These are phyloP conservation scores for Panurus biarmicus DNA, from an alignment of 2,113 vertebrate genomes.

Conservation along the genomic window DNA sequence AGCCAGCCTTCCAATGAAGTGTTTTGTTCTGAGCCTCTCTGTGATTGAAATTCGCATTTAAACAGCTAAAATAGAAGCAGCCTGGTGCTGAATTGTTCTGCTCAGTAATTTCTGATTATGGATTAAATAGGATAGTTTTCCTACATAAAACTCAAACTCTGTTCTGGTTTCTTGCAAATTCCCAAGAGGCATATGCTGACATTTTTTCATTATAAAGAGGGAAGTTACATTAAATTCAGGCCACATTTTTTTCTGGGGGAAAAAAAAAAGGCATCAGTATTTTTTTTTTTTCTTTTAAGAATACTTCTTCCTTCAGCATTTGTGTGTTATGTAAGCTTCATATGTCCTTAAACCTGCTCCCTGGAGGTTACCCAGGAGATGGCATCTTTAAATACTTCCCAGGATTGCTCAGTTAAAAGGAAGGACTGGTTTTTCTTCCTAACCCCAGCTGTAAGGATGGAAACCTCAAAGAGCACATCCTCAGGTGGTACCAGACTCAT, in stretches of 20 bases:
- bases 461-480: neutral
- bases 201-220: neutral
- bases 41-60: neutral
- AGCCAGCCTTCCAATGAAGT: neutral
- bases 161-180: neutral
- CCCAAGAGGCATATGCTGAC: neutral
- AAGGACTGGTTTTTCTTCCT: neutral
- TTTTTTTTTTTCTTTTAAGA: neutral
- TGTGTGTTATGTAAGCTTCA: neutral
- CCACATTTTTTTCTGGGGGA: neutral
- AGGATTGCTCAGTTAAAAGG: neutral
- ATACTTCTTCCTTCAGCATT: neutral
- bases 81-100: neutral
- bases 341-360: neutral
- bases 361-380: neutral
- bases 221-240: conserved; percentile 1
- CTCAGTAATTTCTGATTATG: neutral
- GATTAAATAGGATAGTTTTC: neutral
- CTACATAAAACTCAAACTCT: neutral
- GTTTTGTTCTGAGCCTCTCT: neutral
- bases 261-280: neutral
- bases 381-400: neutral
- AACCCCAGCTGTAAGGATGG: neutral
- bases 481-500: neutral
- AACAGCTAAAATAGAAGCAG: neutral